Evolutionary conservation across 1,140 invertebrate genomes (phyloP).

Genomic region (Macrobrachium rosenbergii): DNA sequence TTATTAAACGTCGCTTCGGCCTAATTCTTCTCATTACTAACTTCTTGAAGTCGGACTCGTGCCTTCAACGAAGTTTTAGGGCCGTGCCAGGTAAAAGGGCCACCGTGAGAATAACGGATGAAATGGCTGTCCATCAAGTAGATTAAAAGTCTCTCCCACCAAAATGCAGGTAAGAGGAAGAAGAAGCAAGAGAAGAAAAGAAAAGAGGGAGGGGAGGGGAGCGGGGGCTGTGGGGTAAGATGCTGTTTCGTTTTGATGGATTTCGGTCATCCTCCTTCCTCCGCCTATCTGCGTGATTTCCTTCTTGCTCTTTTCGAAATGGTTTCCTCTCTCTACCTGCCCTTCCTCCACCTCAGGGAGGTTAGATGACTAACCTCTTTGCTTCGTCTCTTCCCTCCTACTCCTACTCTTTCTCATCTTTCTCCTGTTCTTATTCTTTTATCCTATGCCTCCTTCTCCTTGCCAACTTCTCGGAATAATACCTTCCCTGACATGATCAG

Average conservation of each 20-base stretch:
- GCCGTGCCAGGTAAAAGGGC: no score
- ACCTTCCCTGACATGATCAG: no score
- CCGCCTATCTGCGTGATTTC: background rate
- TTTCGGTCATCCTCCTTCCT: background rate
- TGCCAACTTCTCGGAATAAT: no score
- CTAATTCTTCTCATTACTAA: no score
- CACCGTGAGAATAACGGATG: no score
- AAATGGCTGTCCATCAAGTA: no score
- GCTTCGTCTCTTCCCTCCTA: background rate
- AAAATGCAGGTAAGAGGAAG: background rate
- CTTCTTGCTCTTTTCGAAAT: background rate
- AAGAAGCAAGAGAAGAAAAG: background rate
- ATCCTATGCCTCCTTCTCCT: background rate
- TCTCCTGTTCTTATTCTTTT: no score
- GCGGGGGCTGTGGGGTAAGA: background rate
- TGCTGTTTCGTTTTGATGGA: background rate
- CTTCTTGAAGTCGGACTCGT: no score
- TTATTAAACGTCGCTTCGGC: no score
- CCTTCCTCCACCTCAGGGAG: background rate
- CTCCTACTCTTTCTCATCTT: no score
- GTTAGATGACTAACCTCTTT: background rate
- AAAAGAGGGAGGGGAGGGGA: background rate
- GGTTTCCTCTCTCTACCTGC: background rate
- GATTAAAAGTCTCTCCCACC: no score
- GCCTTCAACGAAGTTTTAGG: no score